phyloP scores from a whole-genome alignment of 2,797 vertebrate species.

The Calcarius lapponicus region DNA sequence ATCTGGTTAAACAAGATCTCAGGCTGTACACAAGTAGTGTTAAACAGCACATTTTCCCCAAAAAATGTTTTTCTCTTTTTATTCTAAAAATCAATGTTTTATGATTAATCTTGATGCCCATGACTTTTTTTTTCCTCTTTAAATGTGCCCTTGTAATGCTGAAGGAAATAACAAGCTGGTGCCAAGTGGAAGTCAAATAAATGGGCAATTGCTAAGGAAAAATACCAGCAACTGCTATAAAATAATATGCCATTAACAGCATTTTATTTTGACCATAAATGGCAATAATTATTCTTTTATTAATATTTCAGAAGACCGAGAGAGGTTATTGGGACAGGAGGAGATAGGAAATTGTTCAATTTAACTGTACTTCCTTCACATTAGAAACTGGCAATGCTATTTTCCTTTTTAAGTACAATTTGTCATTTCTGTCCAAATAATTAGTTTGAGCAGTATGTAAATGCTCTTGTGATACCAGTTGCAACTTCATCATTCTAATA shows the following conservation, averaged over 20 bases:
- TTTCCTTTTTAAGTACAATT: constrained; percentile 14
- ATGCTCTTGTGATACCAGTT: not conserved
- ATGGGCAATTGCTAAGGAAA: constrained; percentile 26
- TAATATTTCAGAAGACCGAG: constrained; percentile 49
- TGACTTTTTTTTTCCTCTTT: not conserved
- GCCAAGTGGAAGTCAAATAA: constrained; percentile 63
- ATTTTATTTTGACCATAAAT: constrained; percentile 51
- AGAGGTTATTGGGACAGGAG: constrained; percentile 11
- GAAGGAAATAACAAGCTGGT: not conserved
- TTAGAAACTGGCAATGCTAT: not conserved
- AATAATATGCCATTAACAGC: constrained; percentile 33
- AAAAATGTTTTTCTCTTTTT: not conserved
- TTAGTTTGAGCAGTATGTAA: not conserved
- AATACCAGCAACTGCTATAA: constrained; percentile 27
- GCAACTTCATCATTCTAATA: not conserved
- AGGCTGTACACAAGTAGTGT: not conserved
- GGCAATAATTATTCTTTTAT: constrained; percentile 55
- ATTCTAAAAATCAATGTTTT: not conserved
- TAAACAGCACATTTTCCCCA: not conserved
- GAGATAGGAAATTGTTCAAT: constrained; percentile 37
- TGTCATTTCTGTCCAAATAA: not conserved
- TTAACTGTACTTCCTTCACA: constrained; percentile 30
- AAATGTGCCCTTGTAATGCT: not conserved
- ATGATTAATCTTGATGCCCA: not conserved
- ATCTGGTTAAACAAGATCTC: constrained; percentile 14